phyloP scores from a whole-genome alignment of 2,888 invertebrate species.

The Heliconius charithonia region DNA sequence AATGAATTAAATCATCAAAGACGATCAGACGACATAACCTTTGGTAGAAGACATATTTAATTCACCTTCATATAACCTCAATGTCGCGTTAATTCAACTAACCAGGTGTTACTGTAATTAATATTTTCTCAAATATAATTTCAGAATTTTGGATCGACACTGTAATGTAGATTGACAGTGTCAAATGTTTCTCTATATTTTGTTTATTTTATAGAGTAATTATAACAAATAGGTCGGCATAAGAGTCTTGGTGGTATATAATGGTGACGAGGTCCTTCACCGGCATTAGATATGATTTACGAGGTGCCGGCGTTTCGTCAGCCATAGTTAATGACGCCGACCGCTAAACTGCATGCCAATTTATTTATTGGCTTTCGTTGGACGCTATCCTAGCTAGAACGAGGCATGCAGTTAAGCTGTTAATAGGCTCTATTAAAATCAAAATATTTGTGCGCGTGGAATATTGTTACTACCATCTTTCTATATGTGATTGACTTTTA shows the following conservation, averaged over 20 bases:
- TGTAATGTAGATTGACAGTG: slow-evolving; percentile 71
- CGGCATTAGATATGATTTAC: slow-evolving; percentile 65
- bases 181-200: slow-evolving; percentile 71
- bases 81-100: slow-evolving; percentile 60
- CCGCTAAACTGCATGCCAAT: slow-evolving; percentile 61
- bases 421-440: slow-evolving; percentile 15
- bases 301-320: slow-evolving; percentile 58
- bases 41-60: slow-evolving; percentile 21
- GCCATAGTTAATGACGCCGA: slow-evolving; percentile 60
- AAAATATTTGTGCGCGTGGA: neutral
- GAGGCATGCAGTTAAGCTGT: neutral
- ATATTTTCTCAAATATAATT: slow-evolving; percentile 54
- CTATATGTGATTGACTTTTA: neutral
- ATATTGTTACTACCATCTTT: too few species aligned
- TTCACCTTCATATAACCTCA: slow-evolving; percentile 52
- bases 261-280: slow-evolving; percentile 55
- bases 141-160: slow-evolving; percentile 51
- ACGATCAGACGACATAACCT: neutral
- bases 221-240: slow-evolving; percentile 67
- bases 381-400: slow-evolving; percentile 7
- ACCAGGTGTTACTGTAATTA: slow-evolving; percentile 63
- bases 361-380: slow-evolving; percentile 58
- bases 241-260: slow-evolving; percentile 56
- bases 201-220: slow-evolving; percentile 68
- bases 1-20: neutral